These are phyloP conservation scores for Aproaerema taeniolella DNA, from an alignment of 2,888 invertebrate genomes.

Conservation along the genomic window DNA sequence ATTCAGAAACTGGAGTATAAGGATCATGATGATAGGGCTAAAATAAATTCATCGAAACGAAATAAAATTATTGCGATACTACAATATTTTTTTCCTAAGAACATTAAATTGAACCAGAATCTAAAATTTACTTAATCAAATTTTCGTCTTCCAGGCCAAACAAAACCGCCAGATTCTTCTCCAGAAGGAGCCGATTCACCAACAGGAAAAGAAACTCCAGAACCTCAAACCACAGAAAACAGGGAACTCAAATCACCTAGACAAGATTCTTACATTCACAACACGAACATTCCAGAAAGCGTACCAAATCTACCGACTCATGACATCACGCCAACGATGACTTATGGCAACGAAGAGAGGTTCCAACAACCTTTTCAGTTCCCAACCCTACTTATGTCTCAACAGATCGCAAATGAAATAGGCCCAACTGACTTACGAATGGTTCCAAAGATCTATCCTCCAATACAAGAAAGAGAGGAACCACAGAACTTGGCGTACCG, in stretches of 20 bases:
- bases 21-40: too few relatives aligned
- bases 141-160: too few relatives aligned
- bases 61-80: too few relatives aligned
- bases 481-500: conserved; percentile 63
- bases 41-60: too few relatives aligned
- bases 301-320: conserved; percentile 37
- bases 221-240: conserved; percentile 48
- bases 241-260: conserved; percentile 52
- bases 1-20: too few relatives aligned
- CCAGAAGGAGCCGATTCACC: conserved; percentile 63
- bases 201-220: conserved; percentile 58
- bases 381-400: conserved; percentile 53
- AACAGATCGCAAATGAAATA: too few relatives aligned
- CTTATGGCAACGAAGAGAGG: conserved; percentile 52
- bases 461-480: conserved; percentile 41
- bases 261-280: conserved; percentile 56
- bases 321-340: conserved; percentile 47
- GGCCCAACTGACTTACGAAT: conserved; percentile 65
- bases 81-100: too few relatives aligned
- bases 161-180: conserved; percentile 64
- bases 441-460: conserved; percentile 56
- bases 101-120: too few relatives aligned
- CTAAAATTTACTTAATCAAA: too few relatives aligned
- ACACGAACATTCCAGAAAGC: conserved; percentile 39
- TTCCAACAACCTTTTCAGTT: conserved; percentile 37